These are phyloP conservation scores for Strigamia maritima DNA, from an alignment of 2,888 invertebrate species.

Conservation along the genomic window DNA sequence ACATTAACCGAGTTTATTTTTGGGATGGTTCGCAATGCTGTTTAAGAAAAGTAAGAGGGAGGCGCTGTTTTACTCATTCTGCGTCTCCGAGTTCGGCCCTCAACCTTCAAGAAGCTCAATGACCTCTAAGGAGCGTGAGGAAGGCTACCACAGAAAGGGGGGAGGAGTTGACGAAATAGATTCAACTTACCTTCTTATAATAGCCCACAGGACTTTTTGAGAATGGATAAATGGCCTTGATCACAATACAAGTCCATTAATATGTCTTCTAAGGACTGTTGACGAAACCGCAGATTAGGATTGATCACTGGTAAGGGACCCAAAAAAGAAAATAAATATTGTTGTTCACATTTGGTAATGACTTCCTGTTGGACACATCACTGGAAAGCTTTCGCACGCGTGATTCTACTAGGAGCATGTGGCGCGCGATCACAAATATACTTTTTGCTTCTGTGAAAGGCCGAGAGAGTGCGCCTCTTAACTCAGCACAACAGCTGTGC, in stretches of 20 bases:
- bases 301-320: neutral
- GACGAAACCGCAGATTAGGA: too few relatives aligned
- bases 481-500: neutral
- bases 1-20: conserved; percentile 9
- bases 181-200: conserved; percentile 25
- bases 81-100: neutral
- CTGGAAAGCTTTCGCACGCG: neutral
- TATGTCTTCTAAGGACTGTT: too few relatives aligned
- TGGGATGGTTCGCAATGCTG: neutral
- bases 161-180: conserved; percentile 20
- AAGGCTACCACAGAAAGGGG: conserved; percentile 17
- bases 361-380: conserved; percentile 11
- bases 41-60: neutral
- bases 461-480: neutral
- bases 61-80: neutral
- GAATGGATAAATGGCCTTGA: neutral
- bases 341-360: neutral
- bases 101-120: conserved; percentile 27
- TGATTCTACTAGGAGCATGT: neutral
- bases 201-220: neutral
- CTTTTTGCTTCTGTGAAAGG: neutral
- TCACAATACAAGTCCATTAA: neutral
- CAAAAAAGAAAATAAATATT: neutral
- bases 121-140: neutral
- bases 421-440: conserved; percentile 8